A percentile compares a stretch with the other conserved stretches of the same genome.
Evolutionary conservation across 2,888 invertebrate genomes (phyloP).

Genomic region (Tachina lurida): DNA sequence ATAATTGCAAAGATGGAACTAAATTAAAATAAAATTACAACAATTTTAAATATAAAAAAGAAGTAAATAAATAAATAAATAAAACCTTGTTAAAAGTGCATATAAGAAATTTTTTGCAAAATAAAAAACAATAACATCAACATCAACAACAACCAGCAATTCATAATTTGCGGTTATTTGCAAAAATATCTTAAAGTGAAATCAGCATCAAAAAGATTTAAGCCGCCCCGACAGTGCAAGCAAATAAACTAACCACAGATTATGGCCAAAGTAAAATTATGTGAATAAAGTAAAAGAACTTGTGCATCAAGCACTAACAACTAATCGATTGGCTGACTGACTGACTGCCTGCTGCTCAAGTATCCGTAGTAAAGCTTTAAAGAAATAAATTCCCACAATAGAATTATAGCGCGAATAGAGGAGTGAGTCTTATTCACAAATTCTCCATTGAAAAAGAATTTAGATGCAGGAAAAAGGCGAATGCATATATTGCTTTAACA

Average conservation of each 20-base stretch:
- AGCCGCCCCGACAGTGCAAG: constrained; percentile 46
- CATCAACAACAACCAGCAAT: background rate
- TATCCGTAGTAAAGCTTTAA: background rate
- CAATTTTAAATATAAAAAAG: too few species aligned
- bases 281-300: constrained; percentile 53
- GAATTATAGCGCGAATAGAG: constrained; percentile 76
- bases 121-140: background rate
- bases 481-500: constrained; percentile 26
- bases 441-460: constrained; percentile 68
- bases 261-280: constrained; percentile 33
- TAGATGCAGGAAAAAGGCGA: constrained; percentile 10
- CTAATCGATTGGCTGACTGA: background rate
- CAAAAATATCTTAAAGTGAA: constrained; percentile 79
- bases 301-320: background rate
- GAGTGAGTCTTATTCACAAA: constrained; percentile 79
- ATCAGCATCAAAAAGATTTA: constrained; percentile 69
- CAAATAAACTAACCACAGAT: constrained; percentile 41
- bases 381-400: constrained; percentile 77
- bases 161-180: constrained; percentile 79
- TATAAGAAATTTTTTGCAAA: background rate
- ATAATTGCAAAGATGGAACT: too few species aligned
- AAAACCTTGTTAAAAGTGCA: background rate
- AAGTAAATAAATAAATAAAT: too few species aligned
- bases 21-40: too few species aligned
- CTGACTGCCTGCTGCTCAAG: background rate